Conservation (phyloP, 2,113 vertebrate genomes). For the Dendropsophus ebraccatus region DNA sequence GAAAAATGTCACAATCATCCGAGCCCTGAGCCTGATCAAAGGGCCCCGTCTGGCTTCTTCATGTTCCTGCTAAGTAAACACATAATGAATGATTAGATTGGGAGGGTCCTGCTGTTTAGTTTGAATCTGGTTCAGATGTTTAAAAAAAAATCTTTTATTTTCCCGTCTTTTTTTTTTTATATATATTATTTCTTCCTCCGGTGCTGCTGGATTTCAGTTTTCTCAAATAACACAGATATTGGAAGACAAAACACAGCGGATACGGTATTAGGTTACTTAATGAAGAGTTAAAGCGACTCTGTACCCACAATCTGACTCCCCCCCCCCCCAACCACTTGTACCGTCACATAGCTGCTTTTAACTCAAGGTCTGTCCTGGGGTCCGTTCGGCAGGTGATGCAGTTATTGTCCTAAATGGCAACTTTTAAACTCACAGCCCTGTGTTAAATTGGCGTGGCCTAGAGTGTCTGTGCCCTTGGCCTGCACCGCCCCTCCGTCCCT, state of each 20-base stretch:
- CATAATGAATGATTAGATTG: slow-evolving; percentile 23
- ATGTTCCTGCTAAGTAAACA: slow-evolving; percentile 33
- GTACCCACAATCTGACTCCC: too few species aligned
- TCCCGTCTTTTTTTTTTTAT: slow-evolving; percentile 16
- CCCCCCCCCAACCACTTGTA: too few species aligned
- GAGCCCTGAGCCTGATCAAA: slow-evolving; percentile 22
- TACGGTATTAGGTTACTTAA: too few species aligned
- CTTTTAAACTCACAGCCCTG: too few species aligned
- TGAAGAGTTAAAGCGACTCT: too few species aligned
- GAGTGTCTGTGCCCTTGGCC: too few species aligned
- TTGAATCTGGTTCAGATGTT: slow-evolving; percentile 31
- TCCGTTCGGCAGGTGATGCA: too few species aligned
- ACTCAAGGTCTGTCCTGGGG: too few species aligned
- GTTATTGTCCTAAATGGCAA: too few species aligned
- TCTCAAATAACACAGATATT: slow-evolving; percentile 29
- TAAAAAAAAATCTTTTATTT: background rate
- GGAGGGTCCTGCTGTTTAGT: slow-evolving; percentile 42
- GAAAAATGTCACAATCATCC: slow-evolving; percentile 2
- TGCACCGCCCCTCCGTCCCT: too few species aligned
- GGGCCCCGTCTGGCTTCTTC: slow-evolving; percentile 12
- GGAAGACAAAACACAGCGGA: slow-evolving; percentile 17
- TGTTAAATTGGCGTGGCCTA: too few species aligned
- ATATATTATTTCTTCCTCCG: background rate
- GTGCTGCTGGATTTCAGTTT: background rate
- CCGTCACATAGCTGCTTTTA: too few species aligned